Percentiles rank a stretch among this genome's conserved stretches.
Conservation (phyloP, 2,888 invertebrate species). For the Bombylius discolor region DNA sequence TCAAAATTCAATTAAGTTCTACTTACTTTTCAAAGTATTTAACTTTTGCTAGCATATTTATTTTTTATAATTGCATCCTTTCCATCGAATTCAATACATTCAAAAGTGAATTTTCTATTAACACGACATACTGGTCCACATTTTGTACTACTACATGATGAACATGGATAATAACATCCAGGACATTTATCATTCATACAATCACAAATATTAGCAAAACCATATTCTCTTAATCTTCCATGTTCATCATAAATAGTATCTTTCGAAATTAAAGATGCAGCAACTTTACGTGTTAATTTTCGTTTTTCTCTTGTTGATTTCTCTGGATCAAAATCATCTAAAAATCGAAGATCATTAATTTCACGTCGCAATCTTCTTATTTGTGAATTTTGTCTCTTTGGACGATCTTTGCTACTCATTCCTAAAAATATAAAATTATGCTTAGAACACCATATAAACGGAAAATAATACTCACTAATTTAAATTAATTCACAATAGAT, state of each 20-base stretch:
- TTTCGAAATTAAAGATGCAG: constrained; percentile 30
- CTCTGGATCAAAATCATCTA: constrained; percentile 63
- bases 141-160: constrained; percentile 57
- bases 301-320: constrained; percentile 63
- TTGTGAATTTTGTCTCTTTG: no score
- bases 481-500: no score
- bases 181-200: constrained; percentile 63
- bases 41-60: constrained; percentile 6
- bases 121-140: constrained; percentile 72
- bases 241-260: constrained; percentile 52
- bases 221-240: constrained; percentile 49
- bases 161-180: constrained; percentile 76
- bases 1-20: no score
- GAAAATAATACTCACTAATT: no score
- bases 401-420: no score
- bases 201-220: constrained; percentile 63
- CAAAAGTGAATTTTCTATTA: constrained; percentile 65
- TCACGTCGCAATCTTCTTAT: not conserved
- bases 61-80: constrained; percentile 45
- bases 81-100: constrained; percentile 66
- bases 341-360: constrained; percentile 18
- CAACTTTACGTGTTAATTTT: constrained; percentile 53
- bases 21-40: not conserved
- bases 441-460: no score
- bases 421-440: no score